Base-by-base conservation (phyloP, 2,113 vertebrate genomes). In the Mugil cephalus region DNA sequence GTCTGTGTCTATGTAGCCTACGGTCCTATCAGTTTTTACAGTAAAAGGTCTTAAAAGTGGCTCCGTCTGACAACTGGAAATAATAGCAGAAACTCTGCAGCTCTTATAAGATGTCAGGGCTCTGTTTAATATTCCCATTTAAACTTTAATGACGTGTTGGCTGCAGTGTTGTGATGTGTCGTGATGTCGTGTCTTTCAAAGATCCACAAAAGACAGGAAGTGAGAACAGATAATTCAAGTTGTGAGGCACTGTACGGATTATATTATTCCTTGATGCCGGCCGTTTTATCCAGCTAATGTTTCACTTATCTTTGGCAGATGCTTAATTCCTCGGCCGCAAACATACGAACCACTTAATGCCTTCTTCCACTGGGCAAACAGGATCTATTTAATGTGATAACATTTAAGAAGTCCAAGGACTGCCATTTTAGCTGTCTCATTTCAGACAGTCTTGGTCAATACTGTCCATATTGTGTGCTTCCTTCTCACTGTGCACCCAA, bases 131-230 rank as follows among this genome's bases (percentile, higher is more conserved):
- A 59, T 46, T 58, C 48, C n/a, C 38, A 69, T 80, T 77, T 70
- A 79, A 82, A 65, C 75, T 82, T 69, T 21, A 79, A 79, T 76
- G 54, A 82, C 76, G 45, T 73, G 19, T 47, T 55, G 42, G 47
- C 66, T 58, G 42, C 43, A n/a, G 9, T 65, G 48, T 69, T 87
- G 78, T 65, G 52, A 74, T 80, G 60, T 45, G 56, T 71, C 61
- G 60, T 56, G 40, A 59, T 7, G 14, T 47, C 2, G 1, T 42
- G 38, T 34, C 50, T 65, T 43, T 70, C 12, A 34, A 73, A 64
- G 52, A 83, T 70, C 53, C 46, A 53, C 46, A 21, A 62, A 53
- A 59, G 60, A 66, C 58, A 42, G 24, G 52, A 42, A 73, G 10
- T 52, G 40, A 54, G 36, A 40, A 58, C 5, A 24, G 42, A 50